phyloP scores from a whole-genome alignment of 2,888 invertebrate genomes.

The Escarpia spicata region DNA sequence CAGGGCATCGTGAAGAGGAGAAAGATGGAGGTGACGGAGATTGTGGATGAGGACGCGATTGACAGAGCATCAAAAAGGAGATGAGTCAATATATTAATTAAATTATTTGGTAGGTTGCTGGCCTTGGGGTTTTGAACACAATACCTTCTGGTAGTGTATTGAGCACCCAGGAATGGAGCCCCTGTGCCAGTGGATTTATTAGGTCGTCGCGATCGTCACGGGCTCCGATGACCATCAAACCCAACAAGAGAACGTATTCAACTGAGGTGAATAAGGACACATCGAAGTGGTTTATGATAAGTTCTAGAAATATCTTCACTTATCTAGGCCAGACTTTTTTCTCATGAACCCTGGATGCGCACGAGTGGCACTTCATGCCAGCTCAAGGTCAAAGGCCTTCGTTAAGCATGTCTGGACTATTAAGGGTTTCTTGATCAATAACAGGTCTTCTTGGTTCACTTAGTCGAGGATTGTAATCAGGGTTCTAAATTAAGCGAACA shows the following conservation, averaged over 20 bases:
- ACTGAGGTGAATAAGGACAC: not conserved
- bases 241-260: not conserved
- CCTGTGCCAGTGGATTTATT: not conserved
- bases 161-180: too few species aligned
- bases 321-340: not conserved
- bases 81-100: too few species aligned
- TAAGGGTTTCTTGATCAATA: not conserved
- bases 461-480: too few species aligned
- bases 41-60: too few species aligned
- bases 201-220: not conserved
- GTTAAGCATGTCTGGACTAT: not conserved
- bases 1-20: too few species aligned
- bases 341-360: not conserved
- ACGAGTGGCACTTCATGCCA: not conserved
- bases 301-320: not conserved
- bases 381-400: not conserved
- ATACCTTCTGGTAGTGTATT: too few species aligned
- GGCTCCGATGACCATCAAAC: not conserved
- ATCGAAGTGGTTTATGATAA: not conserved
- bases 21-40: too few species aligned
- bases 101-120: too few species aligned
- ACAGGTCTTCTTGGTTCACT: not conserved
- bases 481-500: too few species aligned
- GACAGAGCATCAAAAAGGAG: too few species aligned
- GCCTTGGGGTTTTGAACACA: too few species aligned